phyloP scores from a whole-genome alignment of 2,888 invertebrate species.

The Thelaira solivaga region DNA sequence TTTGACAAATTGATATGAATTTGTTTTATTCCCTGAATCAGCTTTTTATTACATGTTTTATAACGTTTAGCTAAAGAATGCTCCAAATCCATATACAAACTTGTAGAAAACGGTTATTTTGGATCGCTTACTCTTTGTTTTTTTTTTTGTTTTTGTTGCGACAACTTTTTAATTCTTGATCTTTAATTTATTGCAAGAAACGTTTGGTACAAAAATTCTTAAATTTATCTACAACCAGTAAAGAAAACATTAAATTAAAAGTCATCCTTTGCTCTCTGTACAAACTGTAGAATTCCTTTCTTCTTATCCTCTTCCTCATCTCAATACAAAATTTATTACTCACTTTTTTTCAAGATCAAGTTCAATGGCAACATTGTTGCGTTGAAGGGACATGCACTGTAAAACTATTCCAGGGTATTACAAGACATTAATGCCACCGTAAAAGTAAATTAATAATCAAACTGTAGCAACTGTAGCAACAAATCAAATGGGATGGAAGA shows the following conservation, averaged over 20 bases:
- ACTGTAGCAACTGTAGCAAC: not conserved
- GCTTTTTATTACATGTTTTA: not conserved
- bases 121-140: not conserved
- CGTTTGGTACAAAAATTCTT: too few species aligned
- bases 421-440: not conserved
- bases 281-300: not conserved
- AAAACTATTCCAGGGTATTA: not conserved
- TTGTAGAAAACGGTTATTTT: not conserved
- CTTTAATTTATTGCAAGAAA: too few species aligned
- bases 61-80: not conserved
- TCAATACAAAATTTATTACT: not conserved
- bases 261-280: not conserved
- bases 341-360: slow-evolving; percentile 21
- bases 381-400: not conserved
- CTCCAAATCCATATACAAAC: not conserved
- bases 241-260: too few species aligned
- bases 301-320: not conserved
- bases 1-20: not conserved
- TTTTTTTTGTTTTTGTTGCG: too few species aligned
- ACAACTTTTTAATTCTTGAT: too few species aligned
- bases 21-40: not conserved
- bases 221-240: too few species aligned
- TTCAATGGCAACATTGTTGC: not conserved
- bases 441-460: not conserved
- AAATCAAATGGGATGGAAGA: not conserved